A percentile compares a stretch with the other conserved stretches of the same genome.
These are phyloP conservation scores for Brachionichthys hirsutus DNA, from an alignment of 2,113 vertebrate genomes.

Conservation along the genomic window DNA sequence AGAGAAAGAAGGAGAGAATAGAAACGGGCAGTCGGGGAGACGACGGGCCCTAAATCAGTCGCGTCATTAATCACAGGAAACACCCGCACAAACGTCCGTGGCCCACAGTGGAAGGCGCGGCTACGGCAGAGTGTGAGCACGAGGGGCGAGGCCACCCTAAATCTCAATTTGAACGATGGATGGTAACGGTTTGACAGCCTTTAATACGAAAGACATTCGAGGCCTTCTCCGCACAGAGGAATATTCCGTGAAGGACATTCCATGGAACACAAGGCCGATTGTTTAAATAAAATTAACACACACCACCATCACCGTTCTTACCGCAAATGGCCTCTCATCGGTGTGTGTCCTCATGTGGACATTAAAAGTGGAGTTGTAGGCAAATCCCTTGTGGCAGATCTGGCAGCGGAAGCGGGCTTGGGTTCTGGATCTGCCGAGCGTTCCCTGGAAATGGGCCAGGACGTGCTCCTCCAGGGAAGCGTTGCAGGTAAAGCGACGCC, in stretches of 20 bases:
- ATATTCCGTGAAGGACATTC: too few species aligned
- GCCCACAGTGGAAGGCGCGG: conserved; percentile 33
- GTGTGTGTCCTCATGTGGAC: conserved; percentile 91
- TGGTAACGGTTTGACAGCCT: conserved; percentile 1
- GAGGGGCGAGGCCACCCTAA: not conserved
- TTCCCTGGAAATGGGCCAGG: conserved; percentile 71
- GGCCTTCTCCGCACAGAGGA: too few species aligned
- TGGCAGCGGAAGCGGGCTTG: conserved; percentile 80
- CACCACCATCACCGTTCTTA: conserved; percentile 25
- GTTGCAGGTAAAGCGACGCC: conserved; percentile 75
- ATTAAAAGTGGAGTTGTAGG: conserved; percentile 85
- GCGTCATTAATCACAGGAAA: conserved; percentile 75
- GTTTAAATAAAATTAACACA: not conserved
- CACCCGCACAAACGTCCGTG: conserved; percentile 60
- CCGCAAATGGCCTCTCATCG: conserved; percentile 86
- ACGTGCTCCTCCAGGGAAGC: conserved; percentile 65
- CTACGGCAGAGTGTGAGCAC: conserved; percentile 21
- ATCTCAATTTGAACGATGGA: conserved; percentile 28
- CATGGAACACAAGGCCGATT: too few species aligned
- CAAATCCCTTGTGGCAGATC: conserved; percentile 86
- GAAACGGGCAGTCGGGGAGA: conserved; percentile 63
- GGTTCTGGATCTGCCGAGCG: conserved; percentile 62
- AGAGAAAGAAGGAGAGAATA: conserved; percentile 62
- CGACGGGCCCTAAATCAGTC: conserved; percentile 73
- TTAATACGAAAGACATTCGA: conserved; percentile 4